phyloP scores from a whole-genome alignment of 2,888 invertebrate genomes.

The Gymnosoma rotundatum region DNA sequence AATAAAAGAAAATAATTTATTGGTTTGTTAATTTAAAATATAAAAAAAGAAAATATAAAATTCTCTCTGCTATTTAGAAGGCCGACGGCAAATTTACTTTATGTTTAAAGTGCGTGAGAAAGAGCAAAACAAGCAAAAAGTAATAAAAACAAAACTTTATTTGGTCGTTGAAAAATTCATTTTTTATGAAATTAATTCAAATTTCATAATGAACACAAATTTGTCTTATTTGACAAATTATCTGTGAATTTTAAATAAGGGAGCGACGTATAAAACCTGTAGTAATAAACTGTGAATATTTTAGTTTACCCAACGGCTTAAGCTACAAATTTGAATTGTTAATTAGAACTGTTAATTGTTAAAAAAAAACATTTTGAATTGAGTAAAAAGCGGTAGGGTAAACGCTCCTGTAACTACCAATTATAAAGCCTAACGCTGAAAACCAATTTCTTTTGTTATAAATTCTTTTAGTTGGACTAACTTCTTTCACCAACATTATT shows the following conservation, averaged over 20 bases:
- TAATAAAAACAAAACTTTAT: background rate
- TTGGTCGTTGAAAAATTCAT: conserved; percentile 23
- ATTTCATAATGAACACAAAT: conserved; percentile 3
- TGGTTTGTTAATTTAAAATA: conserved; percentile 46
- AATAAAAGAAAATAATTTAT: conserved; percentile 61
- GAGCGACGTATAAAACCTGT: background rate
- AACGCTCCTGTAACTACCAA: too few species aligned
- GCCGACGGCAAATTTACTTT: conserved; percentile 38
- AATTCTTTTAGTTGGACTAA: too few species aligned
- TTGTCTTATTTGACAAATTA: conserved; percentile 31
- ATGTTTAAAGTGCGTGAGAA: conserved; percentile 36
- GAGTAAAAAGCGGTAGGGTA: too few species aligned
- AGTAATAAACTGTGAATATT: conserved; percentile 3
- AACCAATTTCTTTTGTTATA: too few species aligned
- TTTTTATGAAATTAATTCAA: conserved; percentile 4
- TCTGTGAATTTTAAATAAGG: background rate
- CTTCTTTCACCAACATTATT: too few species aligned
- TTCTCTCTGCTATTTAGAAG: background rate
- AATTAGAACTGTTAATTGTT: too few species aligned
- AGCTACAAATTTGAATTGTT: too few species aligned
- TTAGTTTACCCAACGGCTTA: background rate
- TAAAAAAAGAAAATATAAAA: background rate
- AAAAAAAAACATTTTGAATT: too few species aligned
- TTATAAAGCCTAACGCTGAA: too few species aligned
- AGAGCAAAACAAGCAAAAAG: background rate